These are phyloP conservation scores for Drusus annulatus DNA, from an alignment of 1,140 invertebrate genomes.

Conservation along the genomic window DNA sequence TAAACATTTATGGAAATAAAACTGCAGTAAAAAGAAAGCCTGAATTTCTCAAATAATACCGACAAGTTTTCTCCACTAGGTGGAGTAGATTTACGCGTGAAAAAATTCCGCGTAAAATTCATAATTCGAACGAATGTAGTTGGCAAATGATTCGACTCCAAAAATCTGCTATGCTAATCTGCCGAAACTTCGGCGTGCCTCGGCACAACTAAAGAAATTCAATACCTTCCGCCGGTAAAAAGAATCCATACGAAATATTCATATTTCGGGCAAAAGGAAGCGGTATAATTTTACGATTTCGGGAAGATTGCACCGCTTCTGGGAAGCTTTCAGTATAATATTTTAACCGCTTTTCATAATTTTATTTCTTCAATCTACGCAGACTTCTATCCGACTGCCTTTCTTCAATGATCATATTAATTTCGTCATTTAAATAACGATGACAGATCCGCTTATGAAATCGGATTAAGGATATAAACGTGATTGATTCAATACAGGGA, in stretches of 20 bases:
- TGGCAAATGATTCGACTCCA: too few species aligned
- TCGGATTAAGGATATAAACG: background rate
- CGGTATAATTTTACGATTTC: constrained; percentile 11
- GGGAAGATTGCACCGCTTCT: background rate
- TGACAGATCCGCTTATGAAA: background rate
- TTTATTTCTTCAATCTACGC: constrained; percentile 19
- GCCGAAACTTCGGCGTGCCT: too few species aligned
- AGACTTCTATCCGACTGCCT: background rate
- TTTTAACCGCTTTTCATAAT: constrained; percentile 25
- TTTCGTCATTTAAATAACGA: background rate
- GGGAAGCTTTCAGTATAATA: background rate
- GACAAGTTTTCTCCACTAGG: too few species aligned
- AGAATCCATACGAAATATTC: background rate
- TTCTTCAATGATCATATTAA: constrained; percentile 17
- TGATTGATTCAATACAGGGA: too few species aligned
- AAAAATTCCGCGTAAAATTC: too few species aligned
- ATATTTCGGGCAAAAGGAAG: background rate
- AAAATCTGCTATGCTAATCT: too few species aligned
- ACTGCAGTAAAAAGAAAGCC: too few species aligned
- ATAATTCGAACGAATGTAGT: too few species aligned
- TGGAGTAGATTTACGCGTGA: too few species aligned
- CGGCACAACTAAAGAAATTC: too few species aligned
- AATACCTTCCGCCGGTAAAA: background rate
- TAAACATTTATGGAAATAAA: too few species aligned
- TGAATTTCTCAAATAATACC: too few species aligned